Conservation (phyloP, 2,888 invertebrate species). For the Pristionchus fissidentatus region DNA sequence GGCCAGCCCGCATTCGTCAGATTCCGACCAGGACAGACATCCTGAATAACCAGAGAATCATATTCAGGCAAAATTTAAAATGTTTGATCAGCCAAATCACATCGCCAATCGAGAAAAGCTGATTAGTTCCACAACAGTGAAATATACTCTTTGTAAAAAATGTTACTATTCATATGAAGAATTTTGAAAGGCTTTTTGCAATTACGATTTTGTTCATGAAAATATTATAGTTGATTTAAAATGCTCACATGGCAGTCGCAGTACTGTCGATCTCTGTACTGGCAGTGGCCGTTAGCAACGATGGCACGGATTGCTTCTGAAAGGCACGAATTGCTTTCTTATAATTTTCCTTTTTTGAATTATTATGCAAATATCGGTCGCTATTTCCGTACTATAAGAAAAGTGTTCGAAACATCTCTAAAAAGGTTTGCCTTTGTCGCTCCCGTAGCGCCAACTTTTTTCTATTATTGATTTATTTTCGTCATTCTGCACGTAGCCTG, state of each 20-base stretch:
- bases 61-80: background rate
- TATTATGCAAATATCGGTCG: too few relatives aligned
- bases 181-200: background rate
- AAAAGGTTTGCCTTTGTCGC: too few relatives aligned
- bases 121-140: too few relatives aligned
- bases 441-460: background rate
- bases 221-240: background rate
- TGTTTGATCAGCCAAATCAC: too few relatives aligned
- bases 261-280: slow-evolving; percentile 40
- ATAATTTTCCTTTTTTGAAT: too few relatives aligned
- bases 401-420: too few relatives aligned
- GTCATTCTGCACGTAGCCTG: too few relatives aligned
- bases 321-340: background rate
- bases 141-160: too few relatives aligned
- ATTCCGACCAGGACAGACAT: slow-evolving; percentile 26
- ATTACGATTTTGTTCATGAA: background rate
- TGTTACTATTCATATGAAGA: too few relatives aligned
- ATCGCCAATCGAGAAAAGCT: too few relatives aligned
- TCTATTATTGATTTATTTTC: too few relatives aligned
- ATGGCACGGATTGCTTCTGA: slow-evolving; percentile 32
- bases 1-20: slow-evolving; percentile 41
- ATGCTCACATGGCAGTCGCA: slow-evolving; percentile 44
- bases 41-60: background rate
- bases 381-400: too few relatives aligned
- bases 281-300: slow-evolving; percentile 37